Percentiles rank a stretch among this genome's conserved stretches.
Conservation (phyloP, 2,113 vertebrate genomes). For the Saguinus midas region DNA sequence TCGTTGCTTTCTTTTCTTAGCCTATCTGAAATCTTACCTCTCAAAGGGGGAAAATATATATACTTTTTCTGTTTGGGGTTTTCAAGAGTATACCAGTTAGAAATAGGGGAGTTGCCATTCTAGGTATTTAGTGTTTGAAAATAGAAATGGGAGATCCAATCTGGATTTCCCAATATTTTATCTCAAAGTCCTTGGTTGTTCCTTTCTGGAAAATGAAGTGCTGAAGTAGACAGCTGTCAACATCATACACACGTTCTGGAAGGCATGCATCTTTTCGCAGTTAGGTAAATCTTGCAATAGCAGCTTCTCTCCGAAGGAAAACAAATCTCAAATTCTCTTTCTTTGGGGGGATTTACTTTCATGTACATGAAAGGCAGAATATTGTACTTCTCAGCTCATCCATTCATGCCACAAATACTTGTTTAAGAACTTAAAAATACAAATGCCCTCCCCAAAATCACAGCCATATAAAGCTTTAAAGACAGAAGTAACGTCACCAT, state of each 20-base stretch:
- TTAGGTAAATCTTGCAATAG: too few species aligned
- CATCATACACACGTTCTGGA: fast-evolving
- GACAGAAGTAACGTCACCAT: background rate
- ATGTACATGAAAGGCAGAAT: background rate
- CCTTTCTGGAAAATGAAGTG: background rate
- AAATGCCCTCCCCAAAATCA: background rate
- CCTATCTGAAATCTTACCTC: background rate
- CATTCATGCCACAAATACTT: background rate
- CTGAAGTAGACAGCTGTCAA: background rate
- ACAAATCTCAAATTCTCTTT: background rate
- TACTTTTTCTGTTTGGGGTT: background rate
- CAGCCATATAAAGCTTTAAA: background rate
- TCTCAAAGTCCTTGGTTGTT: background rate
- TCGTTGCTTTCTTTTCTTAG: background rate
- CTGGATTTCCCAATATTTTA: background rate
- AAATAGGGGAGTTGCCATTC: background rate
- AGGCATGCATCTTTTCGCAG: background rate
- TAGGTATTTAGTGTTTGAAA: background rate
- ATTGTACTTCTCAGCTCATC: background rate
- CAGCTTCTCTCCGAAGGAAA: background rate
- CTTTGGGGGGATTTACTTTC: background rate
- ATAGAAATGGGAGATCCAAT: background rate
- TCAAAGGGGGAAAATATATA: background rate
- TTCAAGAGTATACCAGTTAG: background rate
- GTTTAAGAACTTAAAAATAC: background rate